Evolutionary conservation across 2,797 vertebrate species (phyloP).

Genomic region (Vireo griseus): DNA sequence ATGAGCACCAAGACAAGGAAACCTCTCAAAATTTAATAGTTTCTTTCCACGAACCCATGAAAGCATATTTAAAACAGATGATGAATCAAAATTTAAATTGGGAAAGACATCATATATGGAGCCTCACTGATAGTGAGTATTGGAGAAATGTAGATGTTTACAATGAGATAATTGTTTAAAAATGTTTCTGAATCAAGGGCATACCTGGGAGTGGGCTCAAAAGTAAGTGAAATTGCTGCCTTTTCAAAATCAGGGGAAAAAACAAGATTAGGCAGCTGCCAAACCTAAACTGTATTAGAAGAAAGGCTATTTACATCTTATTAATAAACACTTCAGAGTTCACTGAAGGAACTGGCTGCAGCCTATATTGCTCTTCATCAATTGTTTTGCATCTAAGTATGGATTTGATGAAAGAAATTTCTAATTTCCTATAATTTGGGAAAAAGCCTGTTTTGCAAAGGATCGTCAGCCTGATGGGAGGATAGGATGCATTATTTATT

Average conservation of each 20-base stretch:
- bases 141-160: neutral
- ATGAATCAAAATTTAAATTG: neutral
- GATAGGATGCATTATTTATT: neutral
- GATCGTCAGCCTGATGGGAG: neutral
- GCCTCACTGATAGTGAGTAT: neutral
- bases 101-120: accelerated
- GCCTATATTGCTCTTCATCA: neutral
- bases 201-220: neutral
- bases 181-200: neutral
- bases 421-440: neutral
- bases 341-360: neutral
- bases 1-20: neutral
- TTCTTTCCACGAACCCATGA: neutral
- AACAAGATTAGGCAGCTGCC: neutral
- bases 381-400: neutral
- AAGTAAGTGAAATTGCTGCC: neutral
- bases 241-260: neutral
- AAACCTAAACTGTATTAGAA: neutral
- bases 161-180: neutral
- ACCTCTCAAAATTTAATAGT: neutral
- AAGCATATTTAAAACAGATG: neutral
- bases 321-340: neutral
- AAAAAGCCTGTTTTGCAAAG: neutral
- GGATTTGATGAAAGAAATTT: neutral
- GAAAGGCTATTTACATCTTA: neutral